phyloP scores from a whole-genome alignment of 2,113 vertebrate genomes.

The Apodemus speciosus region DNA sequence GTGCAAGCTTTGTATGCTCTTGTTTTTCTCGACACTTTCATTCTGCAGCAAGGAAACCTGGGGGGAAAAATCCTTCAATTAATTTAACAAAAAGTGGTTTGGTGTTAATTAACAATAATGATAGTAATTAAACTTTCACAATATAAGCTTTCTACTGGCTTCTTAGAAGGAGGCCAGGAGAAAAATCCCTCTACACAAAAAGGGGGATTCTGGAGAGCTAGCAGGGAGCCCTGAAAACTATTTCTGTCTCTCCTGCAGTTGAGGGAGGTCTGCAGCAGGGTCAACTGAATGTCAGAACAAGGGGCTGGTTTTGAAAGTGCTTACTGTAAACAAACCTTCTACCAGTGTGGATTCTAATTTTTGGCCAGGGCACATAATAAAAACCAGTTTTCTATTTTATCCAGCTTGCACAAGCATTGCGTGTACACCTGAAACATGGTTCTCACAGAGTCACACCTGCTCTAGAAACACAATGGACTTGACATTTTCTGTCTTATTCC shows the following conservation, averaged over 20 bases:
- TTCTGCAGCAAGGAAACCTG: conserved; percentile 90
- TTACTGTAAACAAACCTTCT: not conserved
- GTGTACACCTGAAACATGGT: not conserved
- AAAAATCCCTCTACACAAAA: not conserved
- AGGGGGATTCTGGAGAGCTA: not conserved
- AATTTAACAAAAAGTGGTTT: conserved; percentile 67
- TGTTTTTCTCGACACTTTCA: conserved; percentile 90
- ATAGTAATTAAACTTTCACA: not conserved
- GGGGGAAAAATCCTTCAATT: conserved; percentile 78
- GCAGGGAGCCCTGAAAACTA: not conserved
- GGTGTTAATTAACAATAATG: not conserved
- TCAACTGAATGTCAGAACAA: not conserved
- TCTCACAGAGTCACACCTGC: not conserved
- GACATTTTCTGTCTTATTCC: not conserved
- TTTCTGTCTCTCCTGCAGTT: not conserved
- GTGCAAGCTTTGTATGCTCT: conserved; percentile 90
- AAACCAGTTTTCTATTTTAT: not conserved
- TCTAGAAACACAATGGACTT: not conserved
- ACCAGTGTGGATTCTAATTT: not conserved
- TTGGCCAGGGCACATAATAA: not conserved
- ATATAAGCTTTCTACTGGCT: not conserved
- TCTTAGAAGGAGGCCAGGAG: not conserved
- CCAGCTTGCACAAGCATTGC: accelerated
- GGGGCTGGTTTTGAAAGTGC: not conserved
- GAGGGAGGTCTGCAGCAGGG: too few species aligned